A percentile compares a stretch with the other conserved stretches of the same genome.
Conservation (phyloP, 2,113 vertebrate species). For the Nesospiza acunhae region DNA sequence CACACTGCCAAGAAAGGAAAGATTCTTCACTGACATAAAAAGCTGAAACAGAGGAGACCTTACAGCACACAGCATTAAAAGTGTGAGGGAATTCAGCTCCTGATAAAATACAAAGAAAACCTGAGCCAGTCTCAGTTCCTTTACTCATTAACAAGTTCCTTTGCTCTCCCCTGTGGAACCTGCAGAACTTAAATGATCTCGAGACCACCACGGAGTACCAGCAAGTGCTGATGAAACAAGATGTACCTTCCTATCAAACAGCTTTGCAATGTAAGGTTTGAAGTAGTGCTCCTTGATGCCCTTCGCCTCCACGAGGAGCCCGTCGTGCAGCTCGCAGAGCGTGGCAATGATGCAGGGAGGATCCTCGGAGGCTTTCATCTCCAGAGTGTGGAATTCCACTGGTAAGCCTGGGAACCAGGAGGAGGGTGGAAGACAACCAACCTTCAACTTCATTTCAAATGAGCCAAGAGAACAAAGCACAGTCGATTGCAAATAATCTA, state of each 20-base stretch:
- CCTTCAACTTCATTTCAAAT: neutral
- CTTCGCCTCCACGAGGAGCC: constrained; percentile 93
- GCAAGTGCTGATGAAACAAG: neutral
- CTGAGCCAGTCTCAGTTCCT: neutral
- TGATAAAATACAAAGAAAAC: neutral
- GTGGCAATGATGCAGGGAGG: constrained; percentile 86
- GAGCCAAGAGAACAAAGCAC: neutral
- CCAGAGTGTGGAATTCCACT: constrained; percentile 57
- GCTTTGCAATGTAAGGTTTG: constrained; percentile 91
- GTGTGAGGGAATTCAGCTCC: neutral
- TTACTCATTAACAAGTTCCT: neutral
- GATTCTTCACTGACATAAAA: neutral
- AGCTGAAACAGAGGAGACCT: neutral
- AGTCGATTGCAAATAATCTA: neutral
- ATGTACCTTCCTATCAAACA: constrained; percentile 88
- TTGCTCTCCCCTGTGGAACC: neutral
- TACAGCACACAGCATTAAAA: neutral
- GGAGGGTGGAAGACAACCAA: neutral
- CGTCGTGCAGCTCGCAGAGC: constrained; percentile 91
- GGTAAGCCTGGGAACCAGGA: constrained; percentile 77
- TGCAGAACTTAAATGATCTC: neutral
- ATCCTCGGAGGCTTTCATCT: constrained; percentile 62
- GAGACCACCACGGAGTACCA: fast-evolving
- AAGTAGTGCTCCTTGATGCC: constrained; percentile 99
- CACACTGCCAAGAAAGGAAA: neutral